Conservation (phyloP, 2,888 invertebrate genomes). For the Sericinus montela region DNA sequence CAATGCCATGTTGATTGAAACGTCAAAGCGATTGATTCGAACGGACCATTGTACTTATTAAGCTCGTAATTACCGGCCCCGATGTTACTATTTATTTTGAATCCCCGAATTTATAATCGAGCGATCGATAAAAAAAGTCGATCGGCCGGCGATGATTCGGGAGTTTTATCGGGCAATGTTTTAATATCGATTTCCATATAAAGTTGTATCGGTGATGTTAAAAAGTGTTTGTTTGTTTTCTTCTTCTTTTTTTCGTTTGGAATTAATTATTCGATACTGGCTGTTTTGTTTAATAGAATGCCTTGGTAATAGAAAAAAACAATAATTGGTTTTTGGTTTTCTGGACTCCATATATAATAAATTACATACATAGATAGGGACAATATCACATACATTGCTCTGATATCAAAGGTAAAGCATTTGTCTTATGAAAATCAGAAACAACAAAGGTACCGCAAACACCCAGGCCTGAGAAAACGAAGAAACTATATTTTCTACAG, state of each 20-base stretch:
- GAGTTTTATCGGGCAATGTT: constrained; percentile 45
- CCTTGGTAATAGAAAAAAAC: constrained; percentile 11
- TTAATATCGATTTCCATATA: constrained; percentile 62
- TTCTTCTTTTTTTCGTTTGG: constrained; percentile 10
- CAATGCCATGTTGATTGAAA: constrained; percentile 77
- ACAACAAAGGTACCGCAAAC: too few species aligned
- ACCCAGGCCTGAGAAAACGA: too few species aligned
- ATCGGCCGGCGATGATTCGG: constrained; percentile 65
- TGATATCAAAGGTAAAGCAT: too few species aligned
- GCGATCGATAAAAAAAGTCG: constrained; percentile 54
- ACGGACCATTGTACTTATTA: constrained; percentile 70
- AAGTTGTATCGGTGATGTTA: constrained; percentile 24
- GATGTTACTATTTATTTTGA: constrained; percentile 73
- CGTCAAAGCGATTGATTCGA: constrained; percentile 74
- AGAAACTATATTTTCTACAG: too few species aligned
- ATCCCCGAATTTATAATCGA: constrained; percentile 68
- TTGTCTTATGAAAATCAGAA: too few species aligned
- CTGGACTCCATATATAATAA: too few species aligned
- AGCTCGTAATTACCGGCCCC: constrained; percentile 70
- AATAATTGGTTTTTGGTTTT: constrained; percentile 5
- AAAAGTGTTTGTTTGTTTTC: constrained; percentile 29
- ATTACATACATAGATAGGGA: too few species aligned
- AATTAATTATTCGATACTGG: constrained; percentile 17
- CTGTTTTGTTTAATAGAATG: constrained; percentile 19
- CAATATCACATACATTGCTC: too few species aligned